These are phyloP conservation scores for Pipa parva DNA, from an alignment of 2,113 vertebrate genomes.

Conservation along the genomic window DNA sequence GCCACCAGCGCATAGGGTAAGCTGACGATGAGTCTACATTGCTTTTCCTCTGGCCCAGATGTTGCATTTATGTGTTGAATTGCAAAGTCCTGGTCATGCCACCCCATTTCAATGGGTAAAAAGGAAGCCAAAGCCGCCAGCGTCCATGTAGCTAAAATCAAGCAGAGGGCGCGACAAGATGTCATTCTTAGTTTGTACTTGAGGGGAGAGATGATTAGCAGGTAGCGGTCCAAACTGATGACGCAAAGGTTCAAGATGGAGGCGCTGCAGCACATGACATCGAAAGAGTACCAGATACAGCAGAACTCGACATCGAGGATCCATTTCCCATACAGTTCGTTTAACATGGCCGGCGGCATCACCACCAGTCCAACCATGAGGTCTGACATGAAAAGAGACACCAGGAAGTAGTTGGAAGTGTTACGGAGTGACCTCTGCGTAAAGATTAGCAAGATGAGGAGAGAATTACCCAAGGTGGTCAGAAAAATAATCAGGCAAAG, in stretches of 20 bases:
- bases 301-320: slow-evolving; percentile 80
- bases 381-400: slow-evolving; percentile 93
- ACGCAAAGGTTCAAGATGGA: slow-evolving; percentile 96
- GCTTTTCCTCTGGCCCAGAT: slow-evolving; percentile 55
- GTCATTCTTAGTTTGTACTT: slow-evolving; percentile 94
- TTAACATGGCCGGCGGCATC: slow-evolving; percentile 95
- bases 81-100: slow-evolving; percentile 74
- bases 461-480: slow-evolving; percentile 77
- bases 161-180: slow-evolving; percentile 71
- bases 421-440: slow-evolving; percentile 85
- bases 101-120: slow-evolving; percentile 88
- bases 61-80: slow-evolving; percentile 52
- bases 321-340: slow-evolving; percentile 86
- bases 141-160: slow-evolving; percentile 84
- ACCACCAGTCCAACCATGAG: slow-evolving; percentile 95
- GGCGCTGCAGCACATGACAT: slow-evolving; percentile 96
- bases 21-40: slow-evolving; percentile 85
- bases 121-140: slow-evolving; percentile 87
- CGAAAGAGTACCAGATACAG: slow-evolving; percentile 88
- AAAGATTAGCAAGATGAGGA: slow-evolving; percentile 84
- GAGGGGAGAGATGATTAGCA: slow-evolving; percentile 92
- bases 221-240: slow-evolving; percentile 93
- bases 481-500: slow-evolving; percentile 83
- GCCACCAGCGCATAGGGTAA: slow-evolving; percentile 88
- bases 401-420: slow-evolving; percentile 94